These are phyloP conservation scores for Agrochola lychnidis DNA, from an alignment of 2,888 invertebrate genomes.

Conservation along the genomic window DNA sequence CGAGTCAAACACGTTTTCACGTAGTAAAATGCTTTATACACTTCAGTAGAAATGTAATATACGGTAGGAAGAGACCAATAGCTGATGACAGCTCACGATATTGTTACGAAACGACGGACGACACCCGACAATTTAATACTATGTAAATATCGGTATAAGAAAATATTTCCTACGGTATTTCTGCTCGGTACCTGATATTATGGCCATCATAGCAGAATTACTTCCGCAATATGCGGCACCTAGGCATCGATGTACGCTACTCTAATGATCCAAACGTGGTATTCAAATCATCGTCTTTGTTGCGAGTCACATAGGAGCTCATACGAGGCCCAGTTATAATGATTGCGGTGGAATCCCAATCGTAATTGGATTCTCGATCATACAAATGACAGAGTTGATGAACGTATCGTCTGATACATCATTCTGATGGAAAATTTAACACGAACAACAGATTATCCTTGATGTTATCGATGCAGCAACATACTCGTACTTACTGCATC, in stretches of 20 bases:
- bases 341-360: conserved; percentile 26
- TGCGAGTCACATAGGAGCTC: conserved; percentile 20
- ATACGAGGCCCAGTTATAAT: conserved; percentile 49
- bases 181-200: conserved; percentile 45
- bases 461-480: neutral
- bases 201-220: conserved; percentile 50
- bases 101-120: conserved; percentile 36
- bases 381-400: conserved; percentile 39
- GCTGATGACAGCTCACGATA: conserved; percentile 30
- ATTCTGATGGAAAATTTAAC: conserved; percentile 19
- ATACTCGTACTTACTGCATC: neutral
- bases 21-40: conserved; percentile 40
- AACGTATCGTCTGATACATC: conserved; percentile 16
- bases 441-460: conserved; percentile 17
- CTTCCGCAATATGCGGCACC: conserved; percentile 57
- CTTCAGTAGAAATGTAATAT: conserved; percentile 38
- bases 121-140: conserved; percentile 46
- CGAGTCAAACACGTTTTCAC: conserved; percentile 51
- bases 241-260: conserved; percentile 23
- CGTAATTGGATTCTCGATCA: conserved; percentile 33
- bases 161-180: conserved; percentile 49
- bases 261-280: conserved; percentile 48
- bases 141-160: conserved; percentile 59
- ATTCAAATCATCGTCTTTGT: conserved; percentile 56
- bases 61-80: conserved; percentile 22